These are phyloP conservation scores for Reticulitermes speratus DNA, from an alignment of 1,140 invertebrate species.

Conservation along the genomic window DNA sequence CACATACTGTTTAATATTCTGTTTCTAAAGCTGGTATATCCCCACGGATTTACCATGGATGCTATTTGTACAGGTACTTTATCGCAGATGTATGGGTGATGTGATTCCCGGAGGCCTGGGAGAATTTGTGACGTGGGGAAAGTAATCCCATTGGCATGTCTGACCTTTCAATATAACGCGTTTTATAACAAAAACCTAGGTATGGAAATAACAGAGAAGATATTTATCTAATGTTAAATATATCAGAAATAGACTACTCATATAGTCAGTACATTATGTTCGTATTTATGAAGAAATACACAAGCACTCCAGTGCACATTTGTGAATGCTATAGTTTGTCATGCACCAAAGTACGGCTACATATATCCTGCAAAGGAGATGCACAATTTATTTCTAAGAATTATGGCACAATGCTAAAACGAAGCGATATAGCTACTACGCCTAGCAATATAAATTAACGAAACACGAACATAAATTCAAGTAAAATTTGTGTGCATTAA, in stretches of 20 bases:
- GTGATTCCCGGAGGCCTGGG: background rate
- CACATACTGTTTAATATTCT: background rate
- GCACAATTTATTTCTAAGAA: slow-evolving; percentile 3
- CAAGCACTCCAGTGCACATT: background rate
- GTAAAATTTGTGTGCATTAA: too few species aligned
- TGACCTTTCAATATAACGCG: background rate
- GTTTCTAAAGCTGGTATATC: background rate
- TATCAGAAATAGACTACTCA: background rate
- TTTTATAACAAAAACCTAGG: background rate
- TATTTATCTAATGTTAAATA: slow-evolving; percentile 18
- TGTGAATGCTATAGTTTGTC: background rate
- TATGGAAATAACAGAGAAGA: background rate
- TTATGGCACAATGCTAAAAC: background rate
- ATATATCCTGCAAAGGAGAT: background rate
- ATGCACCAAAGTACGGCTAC: background rate
- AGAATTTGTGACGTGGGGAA: background rate
- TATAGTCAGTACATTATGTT: background rate
- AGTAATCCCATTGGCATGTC: background rate
- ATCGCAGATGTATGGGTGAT: background rate
- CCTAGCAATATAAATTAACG: too few species aligned
- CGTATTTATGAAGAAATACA: background rate
- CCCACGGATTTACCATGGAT: background rate
- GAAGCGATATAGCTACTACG: too few species aligned
- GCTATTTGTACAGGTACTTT: background rate
- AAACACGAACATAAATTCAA: too few species aligned